These are phyloP conservation scores for Paedocypris micromegethes DNA, from an alignment of 2,797 vertebrate genomes.

Conservation along the genomic window DNA sequence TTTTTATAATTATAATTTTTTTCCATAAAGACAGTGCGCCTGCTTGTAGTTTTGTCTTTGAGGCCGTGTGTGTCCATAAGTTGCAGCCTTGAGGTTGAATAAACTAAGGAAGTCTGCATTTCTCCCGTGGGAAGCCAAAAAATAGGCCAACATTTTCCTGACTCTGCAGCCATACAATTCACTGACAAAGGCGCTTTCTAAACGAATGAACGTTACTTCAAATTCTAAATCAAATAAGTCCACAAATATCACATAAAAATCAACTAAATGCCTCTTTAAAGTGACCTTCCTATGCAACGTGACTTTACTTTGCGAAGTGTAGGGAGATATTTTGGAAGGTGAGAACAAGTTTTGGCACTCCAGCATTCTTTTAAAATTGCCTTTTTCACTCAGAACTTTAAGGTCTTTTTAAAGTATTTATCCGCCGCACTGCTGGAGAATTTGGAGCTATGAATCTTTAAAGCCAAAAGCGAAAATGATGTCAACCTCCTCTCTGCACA, in stretches of 20 bases:
- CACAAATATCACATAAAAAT: neutral
- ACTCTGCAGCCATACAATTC: constrained; percentile 28
- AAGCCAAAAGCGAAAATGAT: constrained; percentile 25
- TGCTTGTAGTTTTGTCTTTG: neutral
- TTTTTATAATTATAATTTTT: neutral
- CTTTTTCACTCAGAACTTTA: constrained; percentile 10
- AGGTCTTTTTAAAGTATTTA: constrained; percentile 21
- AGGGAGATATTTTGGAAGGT: constrained; percentile 31
- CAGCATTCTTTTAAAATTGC: constrained; percentile 14
- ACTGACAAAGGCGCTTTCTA: constrained; percentile 23
- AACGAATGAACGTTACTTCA: neutral
- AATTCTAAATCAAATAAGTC: constrained; percentile 18
- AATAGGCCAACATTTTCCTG: constrained; percentile 35
- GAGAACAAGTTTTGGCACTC: constrained; percentile 28
- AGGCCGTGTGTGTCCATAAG: neutral
- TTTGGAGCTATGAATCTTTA: constrained; percentile 32
- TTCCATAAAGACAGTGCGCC: neutral
- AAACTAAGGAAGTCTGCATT: constrained; percentile 40
- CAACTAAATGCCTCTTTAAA: neutral
- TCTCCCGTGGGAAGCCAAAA: constrained; percentile 34
- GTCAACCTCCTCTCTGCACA: constrained; percentile 3
- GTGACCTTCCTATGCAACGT: neutral
- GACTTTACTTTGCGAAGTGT: neutral
- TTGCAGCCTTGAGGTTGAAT: constrained; percentile 25
- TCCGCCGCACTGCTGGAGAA: constrained; percentile 13